These are phyloP conservation scores for Plebejus anna DNA, from an alignment of 2,888 invertebrate genomes.

Conservation along the genomic window DNA sequence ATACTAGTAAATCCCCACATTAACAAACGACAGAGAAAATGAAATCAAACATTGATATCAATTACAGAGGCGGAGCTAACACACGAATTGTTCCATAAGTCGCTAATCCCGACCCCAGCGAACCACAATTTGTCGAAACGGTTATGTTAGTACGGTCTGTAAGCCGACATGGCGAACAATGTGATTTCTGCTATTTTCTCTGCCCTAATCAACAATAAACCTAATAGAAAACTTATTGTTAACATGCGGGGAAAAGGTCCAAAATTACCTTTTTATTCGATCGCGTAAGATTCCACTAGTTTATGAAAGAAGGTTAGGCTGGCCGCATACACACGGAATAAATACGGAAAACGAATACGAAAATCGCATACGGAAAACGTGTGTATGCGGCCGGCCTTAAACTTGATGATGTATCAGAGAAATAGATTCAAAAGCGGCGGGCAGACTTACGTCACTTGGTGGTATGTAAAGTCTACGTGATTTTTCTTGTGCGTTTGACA, in stretches of 20 bases:
- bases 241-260: not conserved
- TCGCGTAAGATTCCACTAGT: not conserved
- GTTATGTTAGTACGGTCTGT: conserved; percentile 77
- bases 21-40: not conserved
- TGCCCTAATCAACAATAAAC: conserved; percentile 26
- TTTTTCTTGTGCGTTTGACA: too few relatives aligned
- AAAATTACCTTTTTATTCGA: not conserved
- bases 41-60: conserved; percentile 65
- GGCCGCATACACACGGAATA: too few relatives aligned
- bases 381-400: too few relatives aligned
- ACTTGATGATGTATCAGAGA: not conserved
- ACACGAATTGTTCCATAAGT: conserved; percentile 71
- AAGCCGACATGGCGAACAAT: conserved; percentile 57
- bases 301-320: not conserved
- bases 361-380: too few relatives aligned
- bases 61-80: conserved; percentile 55
- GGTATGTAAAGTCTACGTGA: too few relatives aligned
- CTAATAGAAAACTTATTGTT: conserved; percentile 22
- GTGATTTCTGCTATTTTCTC: conserved; percentile 50
- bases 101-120: conserved; percentile 68
- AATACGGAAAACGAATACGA: too few relatives aligned
- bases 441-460: not conserved
- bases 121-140: conserved; percentile 76
- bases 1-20: not conserved
- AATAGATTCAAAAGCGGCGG: not conserved